These are phyloP conservation scores for Cyrtonyx montezumae DNA, from an alignment of 2,113 vertebrate genomes.

Conservation along the genomic window DNA sequence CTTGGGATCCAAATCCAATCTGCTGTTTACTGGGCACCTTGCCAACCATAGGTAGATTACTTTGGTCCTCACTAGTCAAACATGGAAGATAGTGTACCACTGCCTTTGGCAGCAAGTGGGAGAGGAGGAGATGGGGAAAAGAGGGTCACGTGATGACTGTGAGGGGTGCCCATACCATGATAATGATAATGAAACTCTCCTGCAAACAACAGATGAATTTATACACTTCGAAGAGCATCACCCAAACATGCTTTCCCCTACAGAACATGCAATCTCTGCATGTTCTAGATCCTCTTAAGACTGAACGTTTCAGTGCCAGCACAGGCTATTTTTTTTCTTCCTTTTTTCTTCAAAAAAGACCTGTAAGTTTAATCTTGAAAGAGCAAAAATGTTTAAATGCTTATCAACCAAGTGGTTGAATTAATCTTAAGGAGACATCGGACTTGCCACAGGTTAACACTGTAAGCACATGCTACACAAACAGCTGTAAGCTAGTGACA, in stretches of 20 bases:
- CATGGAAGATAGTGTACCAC: accelerated
- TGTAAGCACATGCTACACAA: neutral
- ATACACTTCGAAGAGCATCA: neutral
- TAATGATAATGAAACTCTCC: neutral
- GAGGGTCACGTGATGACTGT: neutral
- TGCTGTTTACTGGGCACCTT: neutral
- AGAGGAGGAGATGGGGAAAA: neutral
- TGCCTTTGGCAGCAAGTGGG: neutral
- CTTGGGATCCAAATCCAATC: neutral
- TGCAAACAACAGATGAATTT: neutral
- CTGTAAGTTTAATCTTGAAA: neutral
- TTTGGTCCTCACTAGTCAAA: neutral
- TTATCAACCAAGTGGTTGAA: neutral
- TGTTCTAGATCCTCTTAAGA: neutral
- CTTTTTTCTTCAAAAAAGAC: neutral
- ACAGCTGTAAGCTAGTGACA: neutral
- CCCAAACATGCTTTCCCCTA: neutral
- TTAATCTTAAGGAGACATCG: neutral
- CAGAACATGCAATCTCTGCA: accelerated
- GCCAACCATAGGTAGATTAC: neutral
- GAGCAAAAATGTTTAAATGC: neutral
- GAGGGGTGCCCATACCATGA: neutral
- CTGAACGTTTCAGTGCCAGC: neutral
- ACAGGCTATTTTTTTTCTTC: neutral
- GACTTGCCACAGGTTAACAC: neutral